These are phyloP conservation scores for Drosophila monieri DNA, from an alignment of 2,888 invertebrate genomes.

Conservation along the genomic window DNA sequence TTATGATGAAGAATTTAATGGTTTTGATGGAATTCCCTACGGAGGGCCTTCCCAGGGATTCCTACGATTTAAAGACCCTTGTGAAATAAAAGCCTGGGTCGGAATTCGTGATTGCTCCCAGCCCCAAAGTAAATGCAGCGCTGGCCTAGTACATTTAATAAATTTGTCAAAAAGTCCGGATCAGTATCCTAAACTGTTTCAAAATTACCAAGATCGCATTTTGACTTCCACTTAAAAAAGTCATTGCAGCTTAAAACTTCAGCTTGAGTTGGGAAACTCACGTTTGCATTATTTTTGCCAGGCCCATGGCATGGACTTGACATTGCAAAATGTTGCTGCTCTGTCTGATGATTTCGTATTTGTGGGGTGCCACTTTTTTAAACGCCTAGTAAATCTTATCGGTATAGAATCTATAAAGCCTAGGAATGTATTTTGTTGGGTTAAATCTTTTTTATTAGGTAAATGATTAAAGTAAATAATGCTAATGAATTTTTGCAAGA, in stretches of 20 bases:
- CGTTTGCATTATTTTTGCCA: conserved; percentile 64
- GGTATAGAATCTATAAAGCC: neutral
- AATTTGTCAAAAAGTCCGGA: conserved; percentile 2
- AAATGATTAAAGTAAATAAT: neutral
- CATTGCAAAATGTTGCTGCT: conserved; percentile 68
- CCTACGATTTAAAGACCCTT: conserved; percentile 77
- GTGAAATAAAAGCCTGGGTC: conserved; percentile 81
- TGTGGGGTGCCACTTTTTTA: conserved; percentile 42
- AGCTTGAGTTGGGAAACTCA: conserved; percentile 50
- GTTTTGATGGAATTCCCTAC: conserved; percentile 76
- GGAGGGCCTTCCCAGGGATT: conserved; percentile 67
- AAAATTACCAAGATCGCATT: conserved; percentile 36
- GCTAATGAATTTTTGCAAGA: conserved; percentile 17
- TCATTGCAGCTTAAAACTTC: conserved; percentile 4
- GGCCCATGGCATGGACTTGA: conserved; percentile 55
- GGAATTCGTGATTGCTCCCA: conserved; percentile 65
- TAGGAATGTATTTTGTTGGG: neutral
- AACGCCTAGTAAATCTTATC: neutral
- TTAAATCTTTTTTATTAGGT: no score
- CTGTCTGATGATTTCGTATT: conserved; percentile 59
- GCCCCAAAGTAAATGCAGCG: conserved; percentile 60
- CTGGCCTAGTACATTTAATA: conserved; percentile 44
- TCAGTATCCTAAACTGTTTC: conserved; percentile 2
- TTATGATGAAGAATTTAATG: conserved; percentile 60
- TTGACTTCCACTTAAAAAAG: conserved; percentile 26